phyloP scores from a whole-genome alignment of 2,113 vertebrate species.

The Tursiops truncatus region DNA sequence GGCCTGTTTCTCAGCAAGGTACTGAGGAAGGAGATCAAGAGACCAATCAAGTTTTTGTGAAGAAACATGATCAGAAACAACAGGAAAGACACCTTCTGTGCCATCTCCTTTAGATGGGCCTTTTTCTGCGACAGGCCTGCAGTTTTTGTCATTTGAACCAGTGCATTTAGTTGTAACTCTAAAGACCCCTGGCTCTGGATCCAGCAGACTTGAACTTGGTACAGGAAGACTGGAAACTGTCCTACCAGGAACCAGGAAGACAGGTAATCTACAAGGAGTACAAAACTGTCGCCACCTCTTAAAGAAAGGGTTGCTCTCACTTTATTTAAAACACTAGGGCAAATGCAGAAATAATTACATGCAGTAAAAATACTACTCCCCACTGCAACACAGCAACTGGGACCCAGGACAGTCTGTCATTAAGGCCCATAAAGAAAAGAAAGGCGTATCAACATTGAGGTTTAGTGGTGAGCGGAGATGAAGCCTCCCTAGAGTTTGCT shows the following conservation, averaged over 20 bases:
- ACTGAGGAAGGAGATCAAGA: not conserved
- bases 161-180: constrained; percentile 78
- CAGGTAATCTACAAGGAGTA: accelerated
- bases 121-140: constrained; percentile 78
- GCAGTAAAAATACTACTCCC: not conserved
- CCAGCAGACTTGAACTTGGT: constrained; percentile 79
- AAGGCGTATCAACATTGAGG: constrained; percentile 74
- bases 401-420: not conserved
- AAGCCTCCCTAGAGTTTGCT: not conserved
- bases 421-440: not conserved
- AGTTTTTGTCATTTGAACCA: constrained; percentile 85
- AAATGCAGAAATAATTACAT: not conserved
- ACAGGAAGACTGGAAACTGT: constrained; percentile 56
- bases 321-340: not conserved
- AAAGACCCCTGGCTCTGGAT: constrained; percentile 83
- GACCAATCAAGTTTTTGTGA: not conserved
- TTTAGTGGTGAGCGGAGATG: constrained; percentile 71
- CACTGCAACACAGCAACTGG: not conserved
- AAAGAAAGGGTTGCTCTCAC: not conserved
- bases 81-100: constrained; percentile 76
- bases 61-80: constrained; percentile 4
- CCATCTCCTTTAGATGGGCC: constrained; percentile 87
- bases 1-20: constrained; percentile 52
- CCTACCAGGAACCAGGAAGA: not conserved
- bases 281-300: not conserved